Conservation (phyloP, 2,888 invertebrate genomes). For the Perizoma affinitatum region DNA sequence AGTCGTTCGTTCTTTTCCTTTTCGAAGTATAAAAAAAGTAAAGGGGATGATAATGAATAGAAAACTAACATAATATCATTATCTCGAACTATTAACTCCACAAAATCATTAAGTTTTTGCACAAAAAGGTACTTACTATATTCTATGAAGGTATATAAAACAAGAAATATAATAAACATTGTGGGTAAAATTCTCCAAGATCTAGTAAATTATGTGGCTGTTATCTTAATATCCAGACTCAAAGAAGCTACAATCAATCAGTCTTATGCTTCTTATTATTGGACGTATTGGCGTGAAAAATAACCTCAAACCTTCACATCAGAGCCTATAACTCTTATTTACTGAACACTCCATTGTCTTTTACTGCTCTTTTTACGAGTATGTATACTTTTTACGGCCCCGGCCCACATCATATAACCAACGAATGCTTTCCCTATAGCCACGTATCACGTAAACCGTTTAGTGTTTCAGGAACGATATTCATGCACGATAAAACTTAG, state of each 20-base stretch:
- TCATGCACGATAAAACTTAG: conserved; percentile 9
- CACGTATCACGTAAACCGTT: conserved; percentile 16
- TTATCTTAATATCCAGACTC: no score
- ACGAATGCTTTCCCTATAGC: conserved; percentile 19
- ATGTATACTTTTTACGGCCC: conserved; percentile 21
- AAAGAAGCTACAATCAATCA: no score
- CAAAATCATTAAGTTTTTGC: no score
- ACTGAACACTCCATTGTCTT: conserved; percentile 34
- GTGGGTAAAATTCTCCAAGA: no score
- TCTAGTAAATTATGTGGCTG: no score
- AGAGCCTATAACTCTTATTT: background rate
- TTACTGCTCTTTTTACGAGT: conserved; percentile 23
- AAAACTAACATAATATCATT: background rate
- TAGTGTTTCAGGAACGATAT: conserved; percentile 14
- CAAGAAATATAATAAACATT: no score
- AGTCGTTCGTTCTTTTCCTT: background rate
- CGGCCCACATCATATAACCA: conserved; percentile 4
- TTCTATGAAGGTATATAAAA: no score
- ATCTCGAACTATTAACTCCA: no score
- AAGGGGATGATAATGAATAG: background rate
- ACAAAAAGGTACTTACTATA: no score
- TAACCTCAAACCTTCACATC: background rate
- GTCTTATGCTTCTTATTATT: no score
- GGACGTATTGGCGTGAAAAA: background rate
- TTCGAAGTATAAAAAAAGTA: background rate